Evolutionary conservation across 2,113 vertebrate species (phyloP), one percentile per base, ranked within the genome.

Genomic region (Phalacrocorax carbo): DNA sequence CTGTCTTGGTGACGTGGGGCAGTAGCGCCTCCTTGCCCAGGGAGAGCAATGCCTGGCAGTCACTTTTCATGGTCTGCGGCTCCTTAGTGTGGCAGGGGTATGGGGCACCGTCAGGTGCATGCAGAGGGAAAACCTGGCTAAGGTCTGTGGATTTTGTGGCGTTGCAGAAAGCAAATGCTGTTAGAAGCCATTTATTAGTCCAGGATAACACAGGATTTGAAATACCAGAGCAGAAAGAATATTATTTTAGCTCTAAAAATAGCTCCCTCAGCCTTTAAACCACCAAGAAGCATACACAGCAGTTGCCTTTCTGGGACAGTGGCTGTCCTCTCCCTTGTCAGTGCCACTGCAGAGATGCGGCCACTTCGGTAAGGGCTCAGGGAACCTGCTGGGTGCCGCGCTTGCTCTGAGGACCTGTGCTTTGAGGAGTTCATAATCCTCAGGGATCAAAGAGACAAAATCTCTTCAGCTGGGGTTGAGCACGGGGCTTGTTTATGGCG

Each of bases 241-340:
- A 22, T 75, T 87, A 78, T 78, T 96, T 87, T 42, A 17, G 51
- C 38, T 87, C 85, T 84, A 90, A 96, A 87, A 93, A 78, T 82
- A 92, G 44, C 18, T 49, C 30, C 15, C 49, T 70, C 38, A 27
- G 78, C 78, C 78, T 96, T 84, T 92, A 84, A 85, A 90, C 34
- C 40, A 75, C 18, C 0, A 1, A 70, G 23, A 78, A 57, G 42
- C 3, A 1, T 15, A 62, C 5, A 15, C 11, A 66, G 42, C 3
- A 2, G 38, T 19, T 83, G 62, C 20, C 34, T 92, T 87, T 57
- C 91, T 51, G 40, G 1, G 6, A 71, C 52, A 82, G 76, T 2
- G 1, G 42, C 57, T 91, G 72, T 83, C 58, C 40, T 64, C 19
- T 86, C 38, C 62, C 58, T 80, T 15, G 48, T 36, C 73, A 29